Evolutionary conservation across 2,888 invertebrate species (phyloP).

Genomic region (Erebia epiphron): DNA sequence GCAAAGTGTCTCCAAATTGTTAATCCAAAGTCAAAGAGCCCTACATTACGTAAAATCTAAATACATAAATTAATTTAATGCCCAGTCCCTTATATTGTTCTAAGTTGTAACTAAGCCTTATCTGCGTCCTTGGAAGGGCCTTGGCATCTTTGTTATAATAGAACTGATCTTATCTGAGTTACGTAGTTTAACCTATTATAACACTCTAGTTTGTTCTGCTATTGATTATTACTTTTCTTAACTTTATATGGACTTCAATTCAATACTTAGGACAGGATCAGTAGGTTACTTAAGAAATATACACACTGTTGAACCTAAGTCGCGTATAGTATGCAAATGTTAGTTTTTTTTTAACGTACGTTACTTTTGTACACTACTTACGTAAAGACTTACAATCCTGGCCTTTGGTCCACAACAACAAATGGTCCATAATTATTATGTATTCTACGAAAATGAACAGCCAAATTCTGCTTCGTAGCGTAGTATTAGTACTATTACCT

Average conservation of each 20-base stretch:
- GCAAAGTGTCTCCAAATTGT: slow-evolving; percentile 34
- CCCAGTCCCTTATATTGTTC: slow-evolving; percentile 36
- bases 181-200: not conserved
- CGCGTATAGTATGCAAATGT: no score
- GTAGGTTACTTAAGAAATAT: no score
- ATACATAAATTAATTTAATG: slow-evolving; percentile 42
- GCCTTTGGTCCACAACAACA: no score
- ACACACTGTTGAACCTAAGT: no score
- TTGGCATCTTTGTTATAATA: slow-evolving; percentile 33
- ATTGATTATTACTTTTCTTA: not conserved
- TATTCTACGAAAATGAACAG: no score
- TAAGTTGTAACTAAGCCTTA: slow-evolving; percentile 33
- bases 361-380: no score
- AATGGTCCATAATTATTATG: no score
- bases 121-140: slow-evolving; percentile 31
- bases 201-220: not conserved
- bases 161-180: slow-evolving; percentile 28
- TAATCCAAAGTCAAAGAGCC: slow-evolving; percentile 38
- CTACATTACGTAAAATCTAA: slow-evolving; percentile 40
- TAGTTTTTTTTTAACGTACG: no score
- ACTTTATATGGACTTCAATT: not conserved
- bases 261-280: no score
- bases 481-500: no score
- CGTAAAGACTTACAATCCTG: no score
- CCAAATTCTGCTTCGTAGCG: no score